Base-by-base conservation (phyloP, 35 echinoderm and acorn worm species). In the Diadema setosum region DNA sequence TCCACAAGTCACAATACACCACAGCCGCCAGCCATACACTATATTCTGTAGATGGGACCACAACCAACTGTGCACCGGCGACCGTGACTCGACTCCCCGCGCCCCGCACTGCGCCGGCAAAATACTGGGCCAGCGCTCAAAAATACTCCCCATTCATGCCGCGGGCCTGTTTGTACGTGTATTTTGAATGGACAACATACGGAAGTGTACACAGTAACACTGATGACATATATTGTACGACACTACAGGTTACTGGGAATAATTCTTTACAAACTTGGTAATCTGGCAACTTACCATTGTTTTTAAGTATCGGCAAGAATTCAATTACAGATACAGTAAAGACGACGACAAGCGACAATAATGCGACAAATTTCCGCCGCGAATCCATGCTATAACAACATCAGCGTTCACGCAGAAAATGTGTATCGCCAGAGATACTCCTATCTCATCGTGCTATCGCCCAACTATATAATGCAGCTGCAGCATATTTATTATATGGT, bases 311-410 rank as follows among this genome's bases (percentile, higher is more conserved):
- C 26, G 52, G 83, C 31, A 61, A 24, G 30, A 61, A 86, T 58
- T 86, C 60, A 32, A 86, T 27, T 4, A 86, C 83, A 74, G 52
- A 65, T 1, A 61, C 16, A 42, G 39, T 85, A 33, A 85, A 70
- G 29, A 85, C 44, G 17, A 67, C 59, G 30, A 85, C 50, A 33
- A 85, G 4, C 3, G 59, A 85, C 24, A 44, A 30, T 36, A 85
- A 39, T 5, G 55, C 45, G 7, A 70, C 37, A 42, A 65, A 65
- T 65, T 65, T 85, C 16, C 55, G 33, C 16, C 55, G 33, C 24
- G 36, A n/a, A 4, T 78, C 73, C 73, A 78, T 78, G 40, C 29
- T 1, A 23, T 67, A 12, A 67, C 31, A 20, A 24, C 63, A 67
- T 55, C 0, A 16, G n/a, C n/a, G n/a, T n/a, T n/a, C n/a, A n/a